A percentile compares a stretch with the other conserved stretches of the same genome.
phyloP scores from a whole-genome alignment of 2,888 invertebrate genomes.

The Brachynemurus nebulosus region DNA sequence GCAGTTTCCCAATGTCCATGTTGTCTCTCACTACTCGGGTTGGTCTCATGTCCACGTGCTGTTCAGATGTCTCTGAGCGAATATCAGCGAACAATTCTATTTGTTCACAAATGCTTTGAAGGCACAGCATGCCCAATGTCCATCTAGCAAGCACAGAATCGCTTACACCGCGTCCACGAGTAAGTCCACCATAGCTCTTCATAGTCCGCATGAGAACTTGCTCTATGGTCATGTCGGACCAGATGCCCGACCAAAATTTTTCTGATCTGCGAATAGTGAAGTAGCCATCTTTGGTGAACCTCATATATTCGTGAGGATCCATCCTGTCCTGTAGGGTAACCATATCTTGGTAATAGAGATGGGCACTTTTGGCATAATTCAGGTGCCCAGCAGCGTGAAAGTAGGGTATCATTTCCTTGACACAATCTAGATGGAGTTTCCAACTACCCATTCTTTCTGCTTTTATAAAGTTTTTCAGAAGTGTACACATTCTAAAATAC shows the following conservation, averaged over 20 bases:
- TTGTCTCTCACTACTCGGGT: no score
- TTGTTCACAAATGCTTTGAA: no score
- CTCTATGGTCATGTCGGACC: conserved; percentile 17
- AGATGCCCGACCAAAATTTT: conserved; percentile 17
- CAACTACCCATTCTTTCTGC: conserved; percentile 24
- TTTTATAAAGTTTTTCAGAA: conserved; percentile 21
- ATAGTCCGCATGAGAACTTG: conserved; percentile 19
- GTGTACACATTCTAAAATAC: conserved; percentile 22
- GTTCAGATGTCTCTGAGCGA: no score
- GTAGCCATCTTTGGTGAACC: conserved; percentile 15
- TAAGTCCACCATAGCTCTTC: conserved; percentile 20
- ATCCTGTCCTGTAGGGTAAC: conserved; percentile 17
- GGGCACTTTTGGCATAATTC: conserved; percentile 19
- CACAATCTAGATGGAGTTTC: conserved; percentile 18
- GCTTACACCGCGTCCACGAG: conserved; percentile 20
- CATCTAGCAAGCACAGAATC: no score
- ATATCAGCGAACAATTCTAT: no score
- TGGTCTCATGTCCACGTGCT: no score
- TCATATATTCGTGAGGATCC: conserved; percentile 18
- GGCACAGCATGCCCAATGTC: no score
- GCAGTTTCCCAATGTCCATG: no score
- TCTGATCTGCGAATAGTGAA: conserved; percentile 18
- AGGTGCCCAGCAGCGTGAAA: conserved; percentile 20
- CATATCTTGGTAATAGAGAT: conserved; percentile 23
- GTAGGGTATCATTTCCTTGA: conserved; percentile 17